These are phyloP conservation scores for Sebastes iracundus DNA, from an alignment of 2,797 vertebrate genomes.

Conservation along the genomic window DNA sequence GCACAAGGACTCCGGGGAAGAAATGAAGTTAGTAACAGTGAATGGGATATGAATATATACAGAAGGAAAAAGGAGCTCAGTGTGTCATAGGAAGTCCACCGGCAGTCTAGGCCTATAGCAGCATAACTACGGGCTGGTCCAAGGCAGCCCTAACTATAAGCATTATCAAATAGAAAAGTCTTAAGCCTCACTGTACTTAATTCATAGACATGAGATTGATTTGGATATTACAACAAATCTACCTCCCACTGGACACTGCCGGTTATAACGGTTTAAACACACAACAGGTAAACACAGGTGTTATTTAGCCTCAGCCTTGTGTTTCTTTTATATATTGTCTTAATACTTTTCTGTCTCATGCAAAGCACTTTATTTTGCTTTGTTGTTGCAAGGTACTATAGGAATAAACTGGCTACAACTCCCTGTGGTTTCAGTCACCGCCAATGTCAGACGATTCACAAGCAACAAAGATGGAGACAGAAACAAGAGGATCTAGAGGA, in stretches of 20 bases:
- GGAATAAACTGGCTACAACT: neutral
- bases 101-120: too few species aligned
- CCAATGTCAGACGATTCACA: neutral
- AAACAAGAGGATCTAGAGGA: neutral
- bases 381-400: neutral
- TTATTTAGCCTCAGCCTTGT: neutral
- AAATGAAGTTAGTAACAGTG: too few species aligned
- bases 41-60: too few species aligned
- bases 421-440: neutral
- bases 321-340: neutral
- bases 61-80: too few species aligned
- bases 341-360: neutral
- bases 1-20: too few species aligned
- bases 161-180: too few species aligned
- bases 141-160: too few species aligned
- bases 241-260: neutral
- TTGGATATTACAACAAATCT: neutral
- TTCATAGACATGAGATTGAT: neutral
- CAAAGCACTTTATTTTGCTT: neutral
- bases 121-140: too few species aligned
- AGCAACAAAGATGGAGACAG: neutral
- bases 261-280: neutral
- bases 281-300: neutral
- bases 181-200: too few species aligned
- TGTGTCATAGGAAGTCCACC: too few species aligned